Evolutionary conservation across 2,797 vertebrate species (phyloP).

Genomic region (Gila robusta): DNA sequence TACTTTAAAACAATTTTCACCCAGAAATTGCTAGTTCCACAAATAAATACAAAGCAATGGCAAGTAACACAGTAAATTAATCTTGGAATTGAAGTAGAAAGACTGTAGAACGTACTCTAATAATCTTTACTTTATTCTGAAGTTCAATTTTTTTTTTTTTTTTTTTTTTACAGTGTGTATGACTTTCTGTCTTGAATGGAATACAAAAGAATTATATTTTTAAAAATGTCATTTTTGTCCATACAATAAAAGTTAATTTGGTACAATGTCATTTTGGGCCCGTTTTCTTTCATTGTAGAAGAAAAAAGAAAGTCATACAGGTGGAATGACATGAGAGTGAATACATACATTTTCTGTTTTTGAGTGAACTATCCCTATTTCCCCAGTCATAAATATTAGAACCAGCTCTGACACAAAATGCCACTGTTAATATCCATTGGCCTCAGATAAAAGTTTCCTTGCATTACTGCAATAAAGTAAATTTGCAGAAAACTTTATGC

Average conservation of each 20-base stretch:
- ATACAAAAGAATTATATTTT: neutral
- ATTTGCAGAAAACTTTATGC: neutral
- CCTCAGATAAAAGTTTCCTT: constrained; percentile 32
- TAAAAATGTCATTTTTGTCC: neutral
- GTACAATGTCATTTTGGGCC: neutral
- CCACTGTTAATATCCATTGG: neutral
- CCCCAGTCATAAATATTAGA: neutral
- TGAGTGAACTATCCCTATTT: neutral
- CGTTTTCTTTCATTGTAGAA: neutral
- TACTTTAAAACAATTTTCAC: neutral
- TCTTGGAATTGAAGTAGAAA: neutral
- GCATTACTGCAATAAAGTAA: constrained; percentile 30
- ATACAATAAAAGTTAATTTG: neutral
- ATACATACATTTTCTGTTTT: neutral
- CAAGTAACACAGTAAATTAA: neutral
- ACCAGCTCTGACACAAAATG: neutral
- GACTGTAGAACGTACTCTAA: neutral
- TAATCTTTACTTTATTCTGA: neutral
- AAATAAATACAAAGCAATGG: neutral
- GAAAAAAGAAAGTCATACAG: neutral
- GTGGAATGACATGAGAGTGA: neutral
- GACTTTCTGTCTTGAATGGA: neutral
- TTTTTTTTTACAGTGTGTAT: no score
- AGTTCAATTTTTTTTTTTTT: neutral
- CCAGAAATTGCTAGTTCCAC: neutral